These are phyloP conservation scores for Tricholauxania praeusta DNA, from an alignment of 2,888 invertebrate species.

Conservation along the genomic window DNA sequence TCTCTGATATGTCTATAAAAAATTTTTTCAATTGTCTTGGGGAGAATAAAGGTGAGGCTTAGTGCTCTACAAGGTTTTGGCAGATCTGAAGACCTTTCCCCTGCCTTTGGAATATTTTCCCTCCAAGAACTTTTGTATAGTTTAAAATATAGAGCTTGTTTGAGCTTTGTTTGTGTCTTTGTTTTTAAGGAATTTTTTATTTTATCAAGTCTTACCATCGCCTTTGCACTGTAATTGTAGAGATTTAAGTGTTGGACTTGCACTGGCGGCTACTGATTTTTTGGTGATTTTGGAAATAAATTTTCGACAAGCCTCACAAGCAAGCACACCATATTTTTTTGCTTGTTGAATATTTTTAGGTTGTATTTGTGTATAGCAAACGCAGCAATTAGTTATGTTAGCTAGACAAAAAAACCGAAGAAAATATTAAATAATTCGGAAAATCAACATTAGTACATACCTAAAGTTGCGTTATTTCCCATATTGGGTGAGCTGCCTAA, in stretches of 20 bases:
- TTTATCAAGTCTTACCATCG: conserved; percentile 55
- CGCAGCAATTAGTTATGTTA: conserved; percentile 72
- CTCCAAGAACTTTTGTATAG: too few relatives aligned
- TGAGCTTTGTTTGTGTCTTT: too few relatives aligned
- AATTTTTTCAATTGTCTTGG: too few relatives aligned
- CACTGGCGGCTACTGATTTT: conserved; percentile 62
- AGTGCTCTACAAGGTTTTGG: too few relatives aligned
- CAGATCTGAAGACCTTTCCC: too few relatives aligned
- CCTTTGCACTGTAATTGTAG: conserved; percentile 67
- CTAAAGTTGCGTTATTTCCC: conserved; percentile 14
- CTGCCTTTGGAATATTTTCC: too few relatives aligned
- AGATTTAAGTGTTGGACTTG: conserved; percentile 58
- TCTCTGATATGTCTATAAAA: too few relatives aligned
- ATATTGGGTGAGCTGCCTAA: conserved; percentile 5
- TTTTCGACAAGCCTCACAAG: conserved; percentile 88
- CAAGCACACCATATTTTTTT: conserved; percentile 85
- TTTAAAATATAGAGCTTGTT: too few relatives aligned
- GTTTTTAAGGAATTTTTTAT: too few relatives aligned
- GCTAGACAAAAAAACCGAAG: conserved; percentile 30
- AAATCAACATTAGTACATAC: not conserved
- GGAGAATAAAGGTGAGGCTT: too few relatives aligned
- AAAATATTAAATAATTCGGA: not conserved
- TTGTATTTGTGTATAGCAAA: conserved; percentile 82
- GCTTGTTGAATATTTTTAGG: conserved; percentile 83
- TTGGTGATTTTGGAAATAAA: conserved; percentile 87